A percentile compares a stretch with the other conserved stretches of the same genome.
Evolutionary conservation across 2,888 invertebrate genomes (phyloP).

Genomic region (Ornithoptera alexandrae): DNA sequence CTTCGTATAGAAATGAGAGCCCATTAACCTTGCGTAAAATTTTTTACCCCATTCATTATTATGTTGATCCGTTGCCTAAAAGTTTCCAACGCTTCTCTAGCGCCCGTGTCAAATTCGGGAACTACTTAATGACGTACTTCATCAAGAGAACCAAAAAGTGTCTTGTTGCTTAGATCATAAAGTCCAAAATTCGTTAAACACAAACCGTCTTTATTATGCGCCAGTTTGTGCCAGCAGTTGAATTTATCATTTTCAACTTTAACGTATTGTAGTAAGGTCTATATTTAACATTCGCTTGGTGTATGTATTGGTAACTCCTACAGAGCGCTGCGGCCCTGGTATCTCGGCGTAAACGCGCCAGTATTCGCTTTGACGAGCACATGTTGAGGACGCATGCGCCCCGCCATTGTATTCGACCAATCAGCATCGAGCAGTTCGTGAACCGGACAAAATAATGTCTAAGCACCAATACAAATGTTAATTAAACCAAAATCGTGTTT

Average conservation of each 20-base stretch:
- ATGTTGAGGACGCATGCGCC: constrained; percentile 74
- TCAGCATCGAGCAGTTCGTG: constrained; percentile 59
- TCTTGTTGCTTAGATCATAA: constrained; percentile 38
- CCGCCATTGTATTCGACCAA: constrained; percentile 67
- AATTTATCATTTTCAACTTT: constrained; percentile 41
- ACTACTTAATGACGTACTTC: constrained; percentile 55
- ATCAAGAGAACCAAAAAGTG: constrained; percentile 34
- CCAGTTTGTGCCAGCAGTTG: constrained; percentile 60
- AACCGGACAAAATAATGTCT: constrained; percentile 49
- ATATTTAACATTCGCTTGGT: constrained; percentile 35
- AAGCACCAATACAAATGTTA: constrained; percentile 34
- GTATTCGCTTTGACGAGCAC: constrained; percentile 72
- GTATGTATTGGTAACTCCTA: constrained; percentile 60
- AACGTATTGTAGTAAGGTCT: constrained; percentile 32
- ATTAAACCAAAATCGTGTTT: constrained; percentile 33
- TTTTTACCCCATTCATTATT: constrained; percentile 30
- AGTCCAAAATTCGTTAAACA: constrained; percentile 43
- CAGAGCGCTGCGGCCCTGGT: constrained; percentile 75
- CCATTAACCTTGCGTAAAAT: constrained; percentile 14
- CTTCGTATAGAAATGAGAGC: constrained; percentile 3
- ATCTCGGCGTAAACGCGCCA: constrained; percentile 76
- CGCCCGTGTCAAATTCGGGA: constrained; percentile 66
- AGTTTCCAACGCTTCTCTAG: constrained; percentile 54
- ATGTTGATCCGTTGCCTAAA: constrained; percentile 41
- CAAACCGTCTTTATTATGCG: constrained; percentile 58